These are phyloP conservation scores for Cyphomyrmex costatus DNA, from an alignment of 1,140 invertebrate species.

Conservation along the genomic window DNA sequence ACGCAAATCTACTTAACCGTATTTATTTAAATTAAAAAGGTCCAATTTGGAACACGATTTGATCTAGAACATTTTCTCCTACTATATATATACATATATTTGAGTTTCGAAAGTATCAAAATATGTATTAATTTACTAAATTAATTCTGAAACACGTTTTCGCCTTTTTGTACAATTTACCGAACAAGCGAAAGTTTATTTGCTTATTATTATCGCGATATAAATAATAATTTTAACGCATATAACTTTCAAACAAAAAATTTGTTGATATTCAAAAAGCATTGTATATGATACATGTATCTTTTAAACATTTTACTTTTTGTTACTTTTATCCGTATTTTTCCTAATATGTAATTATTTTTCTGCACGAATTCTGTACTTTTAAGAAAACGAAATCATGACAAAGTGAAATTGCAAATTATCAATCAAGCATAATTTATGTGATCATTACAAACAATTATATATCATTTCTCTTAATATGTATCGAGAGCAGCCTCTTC, in stretches of 20 bases:
- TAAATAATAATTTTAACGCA: slow-evolving; percentile 5
- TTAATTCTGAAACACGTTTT: background rate
- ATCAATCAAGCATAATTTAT: background rate
- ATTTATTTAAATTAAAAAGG: too few species aligned
- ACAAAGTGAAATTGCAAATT: slow-evolving; percentile 41
- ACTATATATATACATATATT: too few species aligned
- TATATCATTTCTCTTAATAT: slow-evolving; percentile 9
- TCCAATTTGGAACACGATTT: too few species aligned
- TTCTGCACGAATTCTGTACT: background rate
- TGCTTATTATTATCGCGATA: background rate
- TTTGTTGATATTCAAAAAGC: background rate
- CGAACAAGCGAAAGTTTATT: background rate
- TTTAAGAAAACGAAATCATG: background rate
- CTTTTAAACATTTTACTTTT: slow-evolving; percentile 14
- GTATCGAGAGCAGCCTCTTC: slow-evolving; percentile 15
- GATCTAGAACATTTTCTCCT: too few species aligned
- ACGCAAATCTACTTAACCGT: too few species aligned
- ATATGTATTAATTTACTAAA: background rate
- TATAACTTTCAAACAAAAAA: background rate
- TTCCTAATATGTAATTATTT: slow-evolving; percentile 10
- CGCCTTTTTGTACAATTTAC: background rate
- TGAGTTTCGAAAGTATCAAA: too few species aligned
- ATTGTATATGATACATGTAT: background rate
- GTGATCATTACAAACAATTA: slow-evolving; percentile 5
- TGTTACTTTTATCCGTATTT: background rate